Base-by-base conservation (phyloP, 1,140 invertebrate genomes). In the Aphidius ervi region DNA sequence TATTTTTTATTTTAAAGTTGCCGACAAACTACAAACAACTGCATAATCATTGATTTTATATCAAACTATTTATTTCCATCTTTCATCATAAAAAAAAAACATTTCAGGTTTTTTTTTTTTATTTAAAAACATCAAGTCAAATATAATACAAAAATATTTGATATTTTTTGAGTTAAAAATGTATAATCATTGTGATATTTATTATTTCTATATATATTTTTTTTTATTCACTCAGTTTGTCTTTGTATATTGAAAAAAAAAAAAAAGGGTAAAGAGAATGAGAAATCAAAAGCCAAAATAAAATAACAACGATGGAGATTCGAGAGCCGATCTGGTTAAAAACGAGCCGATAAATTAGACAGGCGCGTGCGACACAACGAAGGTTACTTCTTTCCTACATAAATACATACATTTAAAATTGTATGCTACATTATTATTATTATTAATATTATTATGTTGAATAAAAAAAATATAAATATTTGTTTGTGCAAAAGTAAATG, bases 321-420 rank as follows among this genome's bases (percentile, higher is more conserved):
- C 52, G 37, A 46, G 52, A 50, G 42, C 20, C 58, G 52, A 60
- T 60, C 50, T 60, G 31, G 50, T 31, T 59, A n/a, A 54, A 41
- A 40, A 40, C 43, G 49, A 59, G 52, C 58, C 63, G 50, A 67
- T 65, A 67, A 67, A 65, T 65, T 62, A 67, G 63, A 52, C 56
- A 61, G 10, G 54, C 61, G 58, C 53, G 39, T 58, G 57, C 56
- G 59, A 60, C 58, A 60, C 58, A 60, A 50, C 52, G 58, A 41
- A 39, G 8, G n/a, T 31, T 31, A 31, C 23, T 31, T 31, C 23
- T 31, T 31, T 31, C 4, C 23, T 31, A 31, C 4, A 31, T 16
- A 16, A 16, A 16, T 16, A 16, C 4, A 31, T 31, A 31, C 23
- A 6, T n/a, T 39, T 1, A 60, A 59, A 43, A 43, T 54, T 60